Evolutionary conservation across 2,797 vertebrate species (phyloP).

Genomic region (Trematomus bernacchii): DNA sequence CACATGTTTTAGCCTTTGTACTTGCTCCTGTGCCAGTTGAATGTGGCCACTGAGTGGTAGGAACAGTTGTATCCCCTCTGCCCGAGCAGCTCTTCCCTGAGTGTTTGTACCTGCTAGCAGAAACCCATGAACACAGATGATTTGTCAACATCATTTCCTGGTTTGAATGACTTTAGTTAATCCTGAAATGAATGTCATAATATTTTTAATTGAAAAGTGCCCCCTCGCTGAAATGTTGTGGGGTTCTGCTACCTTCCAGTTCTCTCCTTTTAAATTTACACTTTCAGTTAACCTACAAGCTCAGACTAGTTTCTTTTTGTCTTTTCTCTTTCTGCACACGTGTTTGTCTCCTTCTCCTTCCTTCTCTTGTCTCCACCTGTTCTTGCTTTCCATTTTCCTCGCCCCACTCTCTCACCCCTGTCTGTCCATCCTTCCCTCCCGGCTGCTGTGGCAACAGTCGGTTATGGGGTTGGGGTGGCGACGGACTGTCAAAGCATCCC

Average conservation of each 20-base stretch:
- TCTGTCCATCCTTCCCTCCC: conserved; percentile 71
- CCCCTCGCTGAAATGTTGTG: conserved; percentile 41
- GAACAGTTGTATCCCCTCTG: neutral
- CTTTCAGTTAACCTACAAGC: conserved; percentile 79
- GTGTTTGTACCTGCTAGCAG: conserved; percentile 29
- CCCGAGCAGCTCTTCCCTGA: conserved; percentile 43
- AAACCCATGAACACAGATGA: conserved; percentile 31
- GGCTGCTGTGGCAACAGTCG: conserved; percentile 91
- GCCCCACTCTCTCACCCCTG: conserved; percentile 61
- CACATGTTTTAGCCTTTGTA: neutral
- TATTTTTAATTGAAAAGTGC: no score
- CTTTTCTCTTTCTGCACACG: conserved; percentile 68
- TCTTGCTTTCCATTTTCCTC: conserved; percentile 45
- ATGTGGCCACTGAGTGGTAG: neutral
- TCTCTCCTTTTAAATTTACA: conserved; percentile 66
- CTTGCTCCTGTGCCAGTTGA: neutral
- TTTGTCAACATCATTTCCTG: neutral
- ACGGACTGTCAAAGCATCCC: conserved; percentile 95
- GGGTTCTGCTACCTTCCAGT: conserved; percentile 80
- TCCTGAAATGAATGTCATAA: neutral
- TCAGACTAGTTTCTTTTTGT: conserved; percentile 85
- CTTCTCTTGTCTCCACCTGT: conserved; percentile 36
- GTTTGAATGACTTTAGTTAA: neutral
- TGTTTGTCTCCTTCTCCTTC: conserved; percentile 64
- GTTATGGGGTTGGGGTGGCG: conserved; percentile 98